Percentiles rank a stretch among this genome's conserved stretches.
These are phyloP conservation scores for Trachelus tabidus DNA, from an alignment of 2,888 invertebrate genomes.

Conservation along the genomic window DNA sequence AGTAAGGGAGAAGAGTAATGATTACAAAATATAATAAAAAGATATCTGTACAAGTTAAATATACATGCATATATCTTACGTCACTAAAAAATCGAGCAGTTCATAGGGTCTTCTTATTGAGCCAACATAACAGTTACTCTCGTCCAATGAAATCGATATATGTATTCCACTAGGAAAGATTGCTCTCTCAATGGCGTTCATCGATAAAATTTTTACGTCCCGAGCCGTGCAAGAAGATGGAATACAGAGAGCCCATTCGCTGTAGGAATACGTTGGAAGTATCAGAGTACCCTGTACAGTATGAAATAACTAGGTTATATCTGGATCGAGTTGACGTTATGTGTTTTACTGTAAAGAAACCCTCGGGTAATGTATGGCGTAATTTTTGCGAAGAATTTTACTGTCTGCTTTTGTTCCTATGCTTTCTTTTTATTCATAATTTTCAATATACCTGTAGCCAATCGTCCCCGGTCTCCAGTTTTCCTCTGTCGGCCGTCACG, in stretches of 20 bases:
- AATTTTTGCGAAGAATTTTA: background rate
- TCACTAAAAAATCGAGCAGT: conserved; percentile 10
- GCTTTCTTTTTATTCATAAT: conserved; percentile 30
- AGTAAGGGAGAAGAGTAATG: no score
- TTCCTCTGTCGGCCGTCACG: conserved; percentile 23
- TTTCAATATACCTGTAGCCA: conserved; percentile 25
- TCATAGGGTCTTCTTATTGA: conserved; percentile 2
- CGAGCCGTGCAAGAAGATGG: conserved; percentile 21
- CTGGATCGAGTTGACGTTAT: background rate
- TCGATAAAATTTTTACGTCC: conserved; percentile 14
- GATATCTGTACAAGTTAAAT: background rate
- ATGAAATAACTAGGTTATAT: background rate
- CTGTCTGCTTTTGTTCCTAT: background rate
- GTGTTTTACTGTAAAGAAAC: background rate
- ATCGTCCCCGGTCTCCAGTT: conserved; percentile 25
- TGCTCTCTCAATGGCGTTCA: conserved; percentile 12
- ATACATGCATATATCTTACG: conserved; percentile 9
- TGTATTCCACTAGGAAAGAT: conserved; percentile 10
- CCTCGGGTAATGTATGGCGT: background rate
- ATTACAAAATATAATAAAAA: no score
- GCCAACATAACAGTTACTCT: conserved; percentile 16
- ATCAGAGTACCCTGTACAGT: conserved; percentile 17
- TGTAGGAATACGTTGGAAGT: conserved; percentile 18
- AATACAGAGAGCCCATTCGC: conserved; percentile 21
- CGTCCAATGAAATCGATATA: conserved; percentile 10